phyloP scores from a whole-genome alignment of 2,797 vertebrate genomes.

The Chanos chanos region DNA sequence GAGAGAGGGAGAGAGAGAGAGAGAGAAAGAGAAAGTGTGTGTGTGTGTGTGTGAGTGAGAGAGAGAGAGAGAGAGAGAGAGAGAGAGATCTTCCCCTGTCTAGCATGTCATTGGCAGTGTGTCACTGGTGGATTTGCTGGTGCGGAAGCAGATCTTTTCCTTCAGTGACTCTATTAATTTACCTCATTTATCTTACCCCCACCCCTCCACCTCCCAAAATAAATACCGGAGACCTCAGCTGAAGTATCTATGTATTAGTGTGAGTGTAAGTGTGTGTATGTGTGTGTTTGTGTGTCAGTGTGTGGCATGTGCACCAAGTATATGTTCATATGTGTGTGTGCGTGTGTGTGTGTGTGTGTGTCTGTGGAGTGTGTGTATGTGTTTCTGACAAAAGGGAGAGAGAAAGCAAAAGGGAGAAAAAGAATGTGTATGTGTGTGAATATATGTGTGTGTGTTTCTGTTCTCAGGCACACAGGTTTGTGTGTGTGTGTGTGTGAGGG shows the following conservation, averaged over 20 bases:
- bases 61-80: conserved; percentile 25
- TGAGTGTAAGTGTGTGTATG: conserved; percentile 38
- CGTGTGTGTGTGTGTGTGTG: conserved; percentile 27
- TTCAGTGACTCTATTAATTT: conserved; percentile 93
- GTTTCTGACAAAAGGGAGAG: conserved; percentile 1
- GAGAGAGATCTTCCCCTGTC: conserved; percentile 56
- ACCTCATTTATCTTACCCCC: conserved; percentile 93
- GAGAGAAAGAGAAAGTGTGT: conserved; percentile 23
- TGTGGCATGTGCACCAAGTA: conserved; percentile 39
- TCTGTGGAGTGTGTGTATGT: conserved; percentile 21
- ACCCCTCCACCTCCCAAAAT: conserved; percentile 60
- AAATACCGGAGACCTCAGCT: conserved; percentile 79
- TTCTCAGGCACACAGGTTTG: too few species aligned
- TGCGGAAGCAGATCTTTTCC: conserved; percentile 81
- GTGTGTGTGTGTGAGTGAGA: conserved; percentile 23
- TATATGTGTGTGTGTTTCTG: conserved; percentile 54
- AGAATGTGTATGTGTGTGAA: conserved; percentile 47
- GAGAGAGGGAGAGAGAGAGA: background rate
- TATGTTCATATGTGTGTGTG: conserved; percentile 7
- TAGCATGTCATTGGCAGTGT: conserved; percentile 52
- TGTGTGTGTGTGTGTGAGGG: conserved; percentile 56
- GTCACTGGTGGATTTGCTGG: conserved; percentile 73
- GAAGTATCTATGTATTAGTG: conserved; percentile 33
- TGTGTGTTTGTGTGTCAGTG: conserved; percentile 22
- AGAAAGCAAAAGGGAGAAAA: conserved; percentile 28